These are phyloP conservation scores for Monodelphis domestica DNA, from an alignment of 2,797 vertebrate genomes.

Conservation along the genomic window DNA sequence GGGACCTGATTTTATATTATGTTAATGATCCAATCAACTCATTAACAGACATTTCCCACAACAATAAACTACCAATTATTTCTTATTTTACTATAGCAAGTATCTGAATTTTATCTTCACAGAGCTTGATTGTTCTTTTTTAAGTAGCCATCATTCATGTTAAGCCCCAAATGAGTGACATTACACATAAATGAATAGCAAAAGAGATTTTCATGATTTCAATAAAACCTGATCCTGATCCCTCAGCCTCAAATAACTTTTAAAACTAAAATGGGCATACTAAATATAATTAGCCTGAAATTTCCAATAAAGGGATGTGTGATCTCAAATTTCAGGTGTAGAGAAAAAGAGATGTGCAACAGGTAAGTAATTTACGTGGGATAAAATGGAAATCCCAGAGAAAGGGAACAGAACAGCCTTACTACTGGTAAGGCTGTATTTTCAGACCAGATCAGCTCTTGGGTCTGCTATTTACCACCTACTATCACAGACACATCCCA, in stretches of 20 bases:
- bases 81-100: conserved; percentile 11
- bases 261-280: conserved; percentile 8
- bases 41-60: conserved; percentile 52
- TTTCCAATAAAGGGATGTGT: conserved; percentile 12
- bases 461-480: neutral
- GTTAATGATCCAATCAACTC: neutral
- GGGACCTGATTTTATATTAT: conserved; percentile 10
- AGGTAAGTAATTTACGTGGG: neutral
- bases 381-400: neutral
- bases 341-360: conserved; percentile 15
- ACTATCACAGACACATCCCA: neutral
- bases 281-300: neutral
- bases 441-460: neutral
- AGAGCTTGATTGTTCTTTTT: conserved; percentile 33
- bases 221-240: conserved; percentile 20
- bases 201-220: neutral
- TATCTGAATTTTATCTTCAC: conserved; percentile 17
- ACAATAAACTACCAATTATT: conserved; percentile 21
- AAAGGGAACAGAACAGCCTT: neutral
- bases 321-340: neutral
- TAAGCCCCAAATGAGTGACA: conserved; percentile 27
- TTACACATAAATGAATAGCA: neutral
- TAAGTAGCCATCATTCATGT: conserved; percentile 13
- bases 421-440: neutral
- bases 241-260: neutral